Conservation (phyloP, 1,140 invertebrate genomes). For the Ephestia elutella region DNA sequence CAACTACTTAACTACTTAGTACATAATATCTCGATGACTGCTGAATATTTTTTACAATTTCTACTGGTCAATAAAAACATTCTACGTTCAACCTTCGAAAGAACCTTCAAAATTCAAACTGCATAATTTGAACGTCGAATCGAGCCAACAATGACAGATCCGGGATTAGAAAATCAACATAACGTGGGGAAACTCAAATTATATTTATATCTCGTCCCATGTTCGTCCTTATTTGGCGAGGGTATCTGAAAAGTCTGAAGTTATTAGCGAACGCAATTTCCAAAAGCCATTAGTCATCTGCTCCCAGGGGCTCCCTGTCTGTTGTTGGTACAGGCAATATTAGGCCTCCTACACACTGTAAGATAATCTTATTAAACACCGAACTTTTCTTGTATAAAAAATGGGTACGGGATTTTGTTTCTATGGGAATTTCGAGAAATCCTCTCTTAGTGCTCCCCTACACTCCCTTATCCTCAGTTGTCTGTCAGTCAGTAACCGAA, state of each 20-base stretch:
- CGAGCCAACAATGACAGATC: slow-evolving; percentile 1
- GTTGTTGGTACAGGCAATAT: slow-evolving; percentile 6
- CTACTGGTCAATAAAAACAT: too few species aligned
- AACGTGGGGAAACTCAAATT: slow-evolving; percentile 52
- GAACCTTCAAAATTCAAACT: too few species aligned
- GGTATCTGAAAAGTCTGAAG: slow-evolving; percentile 56
- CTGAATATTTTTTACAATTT: too few species aligned
- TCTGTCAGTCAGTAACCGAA: too few species aligned
- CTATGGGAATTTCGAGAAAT: too few species aligned
- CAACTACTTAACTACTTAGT: too few species aligned
- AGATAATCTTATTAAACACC: background rate
- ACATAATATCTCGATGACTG: too few species aligned
- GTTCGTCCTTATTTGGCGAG: slow-evolving; percentile 50
- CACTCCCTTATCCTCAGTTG: too few species aligned
- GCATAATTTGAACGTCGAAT: background rate
- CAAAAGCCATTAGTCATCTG: slow-evolving; percentile 58
- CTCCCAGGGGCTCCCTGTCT: slow-evolving; percentile 4
- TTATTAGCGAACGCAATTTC: slow-evolving; percentile 64
- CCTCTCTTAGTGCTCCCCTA: too few species aligned
- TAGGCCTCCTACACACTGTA: background rate
- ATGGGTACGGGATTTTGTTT: background rate
- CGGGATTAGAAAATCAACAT: slow-evolving; percentile 22
- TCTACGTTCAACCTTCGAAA: too few species aligned
- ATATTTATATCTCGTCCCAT: slow-evolving; percentile 56
- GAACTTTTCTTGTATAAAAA: background rate